A percentile compares a stretch with the other conserved stretches of the same genome.
These are phyloP conservation scores for Drosophila tropicalis DNA, from an alignment of 1,140 invertebrate genomes.

Conservation along the genomic window DNA sequence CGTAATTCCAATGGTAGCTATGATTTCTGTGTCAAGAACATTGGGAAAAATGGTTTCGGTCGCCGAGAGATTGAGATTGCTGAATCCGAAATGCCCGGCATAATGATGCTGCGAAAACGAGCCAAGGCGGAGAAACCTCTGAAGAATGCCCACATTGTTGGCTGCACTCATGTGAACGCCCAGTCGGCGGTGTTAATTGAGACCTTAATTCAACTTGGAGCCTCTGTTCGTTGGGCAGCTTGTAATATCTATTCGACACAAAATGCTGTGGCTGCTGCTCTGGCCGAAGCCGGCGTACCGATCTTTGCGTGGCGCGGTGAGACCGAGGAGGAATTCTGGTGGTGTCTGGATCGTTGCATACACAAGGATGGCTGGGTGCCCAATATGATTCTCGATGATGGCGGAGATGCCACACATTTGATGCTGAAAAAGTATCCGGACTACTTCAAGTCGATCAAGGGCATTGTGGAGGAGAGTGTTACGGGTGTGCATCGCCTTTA, in stretches of 20 bases:
- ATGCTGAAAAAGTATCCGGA: constrained; percentile 98
- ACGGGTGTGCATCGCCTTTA: constrained; percentile 99
- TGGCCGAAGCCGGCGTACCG: constrained; percentile 94
- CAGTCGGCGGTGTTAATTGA: constrained; percentile 98
- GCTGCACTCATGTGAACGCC: constrained; percentile 98
- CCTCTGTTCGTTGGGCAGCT: constrained; percentile 96
- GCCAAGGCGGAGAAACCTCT: constrained; percentile 96
- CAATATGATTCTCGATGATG: constrained; percentile 99
- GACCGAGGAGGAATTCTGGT: constrained; percentile 99
- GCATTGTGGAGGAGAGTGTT: constrained; percentile 98
- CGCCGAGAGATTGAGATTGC: constrained; percentile 97
- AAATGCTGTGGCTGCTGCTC: constrained; percentile 97
- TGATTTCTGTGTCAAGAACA: constrained; percentile 95
- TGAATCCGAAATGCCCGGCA: constrained; percentile 99
- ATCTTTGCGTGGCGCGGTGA: constrained; percentile 98
- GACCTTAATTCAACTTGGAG: constrained; percentile 94
- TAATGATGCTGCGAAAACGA: constrained; percentile 95
- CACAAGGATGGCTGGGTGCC: constrained; percentile 93
- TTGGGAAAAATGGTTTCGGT: constrained; percentile 93
- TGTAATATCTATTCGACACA: constrained; percentile 99
- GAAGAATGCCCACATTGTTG: constrained; percentile 96
- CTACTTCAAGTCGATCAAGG: constrained; percentile 97
- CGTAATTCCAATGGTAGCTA: constrained; percentile 89
- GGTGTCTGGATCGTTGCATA: constrained; percentile 97
- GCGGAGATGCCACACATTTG: constrained; percentile 97